A percentile compares a stretch with the other conserved stretches of the same genome.
These are phyloP conservation scores for Spinus olivaceus DNA, from an alignment of 2,797 vertebrate species.

Conservation along the genomic window DNA sequence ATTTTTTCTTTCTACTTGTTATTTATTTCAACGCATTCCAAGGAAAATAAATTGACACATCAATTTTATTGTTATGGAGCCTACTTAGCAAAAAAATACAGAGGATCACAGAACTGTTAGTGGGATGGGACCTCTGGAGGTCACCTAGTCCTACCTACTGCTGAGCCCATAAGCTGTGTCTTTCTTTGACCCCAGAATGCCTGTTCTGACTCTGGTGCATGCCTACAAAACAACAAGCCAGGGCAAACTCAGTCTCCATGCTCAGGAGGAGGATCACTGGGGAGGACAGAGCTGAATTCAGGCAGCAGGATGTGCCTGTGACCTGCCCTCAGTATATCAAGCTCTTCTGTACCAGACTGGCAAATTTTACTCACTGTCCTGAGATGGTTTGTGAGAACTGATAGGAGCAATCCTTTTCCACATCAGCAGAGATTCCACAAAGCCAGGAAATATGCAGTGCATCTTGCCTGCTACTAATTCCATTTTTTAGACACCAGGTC, in stretches of 20 bases:
- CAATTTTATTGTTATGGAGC: background rate
- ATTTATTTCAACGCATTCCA: background rate
- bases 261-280: background rate
- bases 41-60: background rate
- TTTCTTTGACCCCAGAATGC: background rate
- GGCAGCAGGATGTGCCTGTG: background rate
- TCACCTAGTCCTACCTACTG: background rate
- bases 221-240: background rate
- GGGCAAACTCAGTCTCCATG: background rate
- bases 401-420: background rate
- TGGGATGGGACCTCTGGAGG: background rate
- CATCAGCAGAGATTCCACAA: background rate
- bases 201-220: background rate
- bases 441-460: background rate
- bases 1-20: background rate
- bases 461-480: background rate
- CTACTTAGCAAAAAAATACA: background rate
- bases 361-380: background rate
- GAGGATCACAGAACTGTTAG: background rate
- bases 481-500: background rate
- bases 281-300: background rate
- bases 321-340: background rate
- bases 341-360: background rate
- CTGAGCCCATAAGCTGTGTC: background rate
- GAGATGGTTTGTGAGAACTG: background rate